Conservation (phyloP, 2,113 vertebrate genomes). For the Pseudorectes ferrugineus region DNA sequence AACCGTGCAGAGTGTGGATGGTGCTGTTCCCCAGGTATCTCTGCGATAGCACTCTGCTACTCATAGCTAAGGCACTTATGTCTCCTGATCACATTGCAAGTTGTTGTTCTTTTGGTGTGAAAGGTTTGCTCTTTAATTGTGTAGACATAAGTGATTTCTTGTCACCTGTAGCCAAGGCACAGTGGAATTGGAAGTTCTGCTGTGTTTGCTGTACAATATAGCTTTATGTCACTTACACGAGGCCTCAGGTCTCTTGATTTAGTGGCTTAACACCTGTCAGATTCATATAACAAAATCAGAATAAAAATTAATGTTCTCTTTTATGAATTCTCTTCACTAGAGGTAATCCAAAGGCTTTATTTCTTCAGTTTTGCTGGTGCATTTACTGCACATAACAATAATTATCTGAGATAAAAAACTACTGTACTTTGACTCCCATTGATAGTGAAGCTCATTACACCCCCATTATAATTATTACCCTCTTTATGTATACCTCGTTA, state of each 20-base stretch:
- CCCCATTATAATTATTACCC: constrained; percentile 42
- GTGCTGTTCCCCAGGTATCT: not conserved
- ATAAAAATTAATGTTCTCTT: not conserved
- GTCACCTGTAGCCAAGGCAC: not conserved
- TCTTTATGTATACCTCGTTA: not conserved
- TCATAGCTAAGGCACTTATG: not conserved
- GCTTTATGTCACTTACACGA: not conserved
- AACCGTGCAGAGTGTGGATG: not conserved
- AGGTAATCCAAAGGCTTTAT: not conserved
- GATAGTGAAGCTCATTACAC: constrained; percentile 47
- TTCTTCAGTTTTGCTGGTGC: not conserved
- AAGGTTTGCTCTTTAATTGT: not conserved
- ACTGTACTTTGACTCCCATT: constrained; percentile 14
- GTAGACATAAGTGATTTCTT: not conserved
- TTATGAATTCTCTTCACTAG: not conserved
- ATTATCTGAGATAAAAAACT: constrained; percentile 38
- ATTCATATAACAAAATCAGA: not conserved
- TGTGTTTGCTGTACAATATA: not conserved
- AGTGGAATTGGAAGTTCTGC: not conserved
- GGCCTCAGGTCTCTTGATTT: not conserved
- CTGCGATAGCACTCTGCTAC: not conserved
- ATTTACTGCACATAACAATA: not conserved
- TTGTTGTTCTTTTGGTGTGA: not conserved
- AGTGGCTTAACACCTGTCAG: not conserved
- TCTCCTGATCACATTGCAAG: not conserved